phyloP scores from a whole-genome alignment of 2,888 invertebrate species.

The Oscheius sp. region DNA sequence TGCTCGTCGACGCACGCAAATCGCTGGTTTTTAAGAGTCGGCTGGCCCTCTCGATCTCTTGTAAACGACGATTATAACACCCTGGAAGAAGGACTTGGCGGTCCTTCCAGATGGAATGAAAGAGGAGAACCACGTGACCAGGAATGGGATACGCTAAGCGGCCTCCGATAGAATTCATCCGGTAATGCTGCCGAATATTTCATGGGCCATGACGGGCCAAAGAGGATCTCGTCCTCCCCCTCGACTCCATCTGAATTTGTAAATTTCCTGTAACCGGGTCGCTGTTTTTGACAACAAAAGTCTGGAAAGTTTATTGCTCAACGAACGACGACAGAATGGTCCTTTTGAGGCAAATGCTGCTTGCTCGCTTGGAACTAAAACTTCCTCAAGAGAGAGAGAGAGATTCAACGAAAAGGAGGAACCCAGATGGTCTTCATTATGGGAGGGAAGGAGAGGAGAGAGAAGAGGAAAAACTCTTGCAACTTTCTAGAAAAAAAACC shows the following conservation, averaged over 20 bases:
- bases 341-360: neutral
- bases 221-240: too few relatives aligned
- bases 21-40: neutral
- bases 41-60: conserved; percentile 1
- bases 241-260: neutral
- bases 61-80: neutral
- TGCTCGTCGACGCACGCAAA: neutral
- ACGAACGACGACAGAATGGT: too few relatives aligned
- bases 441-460: too few relatives aligned
- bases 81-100: neutral
- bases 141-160: neutral
- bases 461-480: too few relatives aligned
- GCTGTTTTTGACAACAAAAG: too few relatives aligned
- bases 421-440: too few relatives aligned
- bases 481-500: too few relatives aligned
- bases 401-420: too few relatives aligned
- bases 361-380: too few relatives aligned
- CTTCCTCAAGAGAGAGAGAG: too few relatives aligned
- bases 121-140: conserved; percentile 15
- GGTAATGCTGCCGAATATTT: conserved; percentile 18
- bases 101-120: conserved; percentile 2
- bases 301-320: too few relatives aligned
- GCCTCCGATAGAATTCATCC: conserved; percentile 15
- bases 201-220: conserved; percentile 10
- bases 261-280: too few relatives aligned